Evolutionary conservation across 2,113 vertebrate genomes (phyloP).

Genomic region (Pleuronectes platessa): DNA sequence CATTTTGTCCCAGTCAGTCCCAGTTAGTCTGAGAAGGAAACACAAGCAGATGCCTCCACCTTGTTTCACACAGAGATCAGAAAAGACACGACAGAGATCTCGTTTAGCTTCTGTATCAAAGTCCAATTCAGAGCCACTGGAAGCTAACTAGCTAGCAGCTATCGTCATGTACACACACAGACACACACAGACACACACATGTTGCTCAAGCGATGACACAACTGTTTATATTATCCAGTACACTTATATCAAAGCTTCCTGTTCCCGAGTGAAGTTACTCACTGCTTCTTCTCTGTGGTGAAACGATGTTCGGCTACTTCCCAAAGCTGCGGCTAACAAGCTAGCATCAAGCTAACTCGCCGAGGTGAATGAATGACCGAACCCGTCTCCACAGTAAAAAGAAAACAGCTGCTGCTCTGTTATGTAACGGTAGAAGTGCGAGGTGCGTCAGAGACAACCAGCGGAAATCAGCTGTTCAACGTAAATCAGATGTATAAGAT

Average conservation of each 20-base stretch:
- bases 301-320: background rate
- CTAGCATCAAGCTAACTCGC: background rate
- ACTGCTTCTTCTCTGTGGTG: background rate
- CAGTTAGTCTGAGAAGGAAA: background rate
- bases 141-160: background rate
- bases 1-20: background rate
- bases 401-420: background rate
- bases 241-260: background rate
- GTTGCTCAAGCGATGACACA: background rate
- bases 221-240: background rate
- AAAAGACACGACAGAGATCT: background rate
- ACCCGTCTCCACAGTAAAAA: background rate
- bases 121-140: background rate
- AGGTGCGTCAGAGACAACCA: background rate
- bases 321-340: background rate
- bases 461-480: conserved; percentile 3
- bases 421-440: background rate
- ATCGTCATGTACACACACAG: background rate
- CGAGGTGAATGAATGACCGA: background rate
- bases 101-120: background rate
- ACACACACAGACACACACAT: background rate
- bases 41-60: background rate
- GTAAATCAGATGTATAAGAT: no score
- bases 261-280: background rate
- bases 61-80: background rate